phyloP scores from a whole-genome alignment of 2,797 vertebrate genomes.

The Hemibagrus guttatus region DNA sequence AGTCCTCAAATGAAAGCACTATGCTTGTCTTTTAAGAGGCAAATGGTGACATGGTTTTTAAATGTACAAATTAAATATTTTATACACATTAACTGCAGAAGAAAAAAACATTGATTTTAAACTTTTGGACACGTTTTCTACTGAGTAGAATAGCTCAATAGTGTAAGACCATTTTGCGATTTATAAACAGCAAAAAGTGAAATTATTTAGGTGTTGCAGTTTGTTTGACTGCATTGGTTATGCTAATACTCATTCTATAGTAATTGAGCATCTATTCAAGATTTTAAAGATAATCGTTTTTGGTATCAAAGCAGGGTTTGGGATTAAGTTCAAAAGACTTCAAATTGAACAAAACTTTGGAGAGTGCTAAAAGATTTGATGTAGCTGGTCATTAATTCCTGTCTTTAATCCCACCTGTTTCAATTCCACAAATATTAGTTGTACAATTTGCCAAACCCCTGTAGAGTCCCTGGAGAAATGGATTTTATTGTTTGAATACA shows the following conservation, averaged over 20 bases:
- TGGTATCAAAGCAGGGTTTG: slow-evolving; percentile 1
- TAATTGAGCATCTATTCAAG: slow-evolving; percentile 14
- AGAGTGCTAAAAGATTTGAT: neutral
- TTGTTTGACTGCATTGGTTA: slow-evolving; percentile 6
- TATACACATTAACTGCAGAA: slow-evolving; percentile 83
- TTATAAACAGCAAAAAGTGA: slow-evolving; percentile 62
- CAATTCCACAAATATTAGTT: neutral
- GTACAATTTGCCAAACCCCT: slow-evolving; percentile 2
- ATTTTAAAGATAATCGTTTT: neutral
- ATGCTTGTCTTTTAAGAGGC: slow-evolving; percentile 76
- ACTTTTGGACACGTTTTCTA: slow-evolving; percentile 78
- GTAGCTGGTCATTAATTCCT: neutral
- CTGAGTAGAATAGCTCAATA: slow-evolving; percentile 79
- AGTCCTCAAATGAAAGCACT: slow-evolving; percentile 75
- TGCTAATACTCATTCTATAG: slow-evolving; percentile 32
- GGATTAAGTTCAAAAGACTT: neutral
- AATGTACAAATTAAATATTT: slow-evolving; percentile 85
- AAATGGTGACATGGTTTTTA: slow-evolving; percentile 76
- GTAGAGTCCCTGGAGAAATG: slow-evolving; percentile 16
- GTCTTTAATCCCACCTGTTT: neutral
- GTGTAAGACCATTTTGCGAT: slow-evolving; percentile 71
- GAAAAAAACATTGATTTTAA: slow-evolving; percentile 54
- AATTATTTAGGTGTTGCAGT: slow-evolving; percentile 40
- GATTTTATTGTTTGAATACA: slow-evolving; percentile 4
- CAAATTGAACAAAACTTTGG: neutral